These are phyloP conservation scores for Pantherophis vulpinus DNA, from an alignment of 2,797 vertebrate species.

Conservation along the genomic window DNA sequence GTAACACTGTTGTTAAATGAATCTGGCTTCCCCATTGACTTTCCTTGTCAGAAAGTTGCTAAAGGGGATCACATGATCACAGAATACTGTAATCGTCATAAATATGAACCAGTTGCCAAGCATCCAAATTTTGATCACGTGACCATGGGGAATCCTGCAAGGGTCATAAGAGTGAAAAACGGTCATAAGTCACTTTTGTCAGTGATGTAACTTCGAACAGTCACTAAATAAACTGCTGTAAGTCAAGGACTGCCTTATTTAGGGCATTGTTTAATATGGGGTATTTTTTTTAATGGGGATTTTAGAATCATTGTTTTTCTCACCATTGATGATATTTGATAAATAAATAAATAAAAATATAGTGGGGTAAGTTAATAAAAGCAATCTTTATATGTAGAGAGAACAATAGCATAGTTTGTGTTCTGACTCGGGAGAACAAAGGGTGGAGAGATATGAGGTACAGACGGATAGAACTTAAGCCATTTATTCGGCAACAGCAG, in stretches of 20 bases:
- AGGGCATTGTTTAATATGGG: background rate
- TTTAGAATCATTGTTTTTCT: too few species aligned
- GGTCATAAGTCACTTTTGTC: background rate
- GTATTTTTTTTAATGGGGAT: too few species aligned
- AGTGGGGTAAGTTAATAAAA: too few species aligned
- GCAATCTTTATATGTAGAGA: too few species aligned
- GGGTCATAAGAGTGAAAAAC: background rate
- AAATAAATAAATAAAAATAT: too few species aligned
- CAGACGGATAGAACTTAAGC: too few species aligned
- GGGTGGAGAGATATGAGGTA: too few species aligned
- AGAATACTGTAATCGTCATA: background rate
- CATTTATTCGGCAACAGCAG: too few species aligned
- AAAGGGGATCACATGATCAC: background rate
- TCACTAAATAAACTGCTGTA: background rate
- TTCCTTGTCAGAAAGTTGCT: background rate
- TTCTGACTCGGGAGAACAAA: too few species aligned
- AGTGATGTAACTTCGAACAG: background rate
- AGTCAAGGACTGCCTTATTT: background rate
- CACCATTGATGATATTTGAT: too few species aligned
- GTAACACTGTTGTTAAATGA: background rate
- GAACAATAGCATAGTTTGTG: too few species aligned
- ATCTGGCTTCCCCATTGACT: background rate
- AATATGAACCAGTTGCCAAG: background rate
- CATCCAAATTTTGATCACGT: background rate
- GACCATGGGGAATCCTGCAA: background rate